Conservation (phyloP, 2,888 invertebrate species). For the Galerucella nymphaeae region DNA sequence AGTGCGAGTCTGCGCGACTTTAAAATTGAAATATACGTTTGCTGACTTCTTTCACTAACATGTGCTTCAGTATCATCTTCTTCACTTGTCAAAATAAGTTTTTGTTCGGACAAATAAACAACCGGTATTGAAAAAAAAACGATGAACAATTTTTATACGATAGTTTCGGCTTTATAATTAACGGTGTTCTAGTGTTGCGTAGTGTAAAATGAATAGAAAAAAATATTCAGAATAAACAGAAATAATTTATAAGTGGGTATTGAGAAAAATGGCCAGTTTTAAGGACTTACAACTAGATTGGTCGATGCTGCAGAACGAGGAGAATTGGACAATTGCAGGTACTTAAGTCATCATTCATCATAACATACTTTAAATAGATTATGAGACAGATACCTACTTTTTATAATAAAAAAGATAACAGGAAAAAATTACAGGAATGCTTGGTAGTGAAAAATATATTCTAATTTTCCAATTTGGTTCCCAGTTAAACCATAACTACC, state of each 20-base stretch:
- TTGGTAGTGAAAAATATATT: too few species aligned
- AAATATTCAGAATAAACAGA: background rate
- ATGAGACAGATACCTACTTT: background rate
- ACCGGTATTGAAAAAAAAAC: constrained; percentile 22
- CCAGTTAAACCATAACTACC: too few species aligned
- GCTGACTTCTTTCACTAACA: constrained; percentile 35
- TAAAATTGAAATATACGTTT: constrained; percentile 34
- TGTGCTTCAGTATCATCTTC: constrained; percentile 43
- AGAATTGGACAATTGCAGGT: constrained; percentile 74
- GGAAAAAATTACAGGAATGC: background rate
- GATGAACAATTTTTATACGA: background rate
- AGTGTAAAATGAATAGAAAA: background rate
- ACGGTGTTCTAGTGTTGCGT: background rate
- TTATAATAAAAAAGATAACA: too few species aligned
- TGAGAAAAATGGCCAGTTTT: constrained; percentile 70
- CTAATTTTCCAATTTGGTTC: too few species aligned
- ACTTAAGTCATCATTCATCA: background rate
- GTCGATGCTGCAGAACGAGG: constrained; percentile 68
- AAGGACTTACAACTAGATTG: constrained; percentile 75
- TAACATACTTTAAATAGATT: background rate
- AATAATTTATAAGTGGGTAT: background rate
- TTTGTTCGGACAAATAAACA: constrained; percentile 25
- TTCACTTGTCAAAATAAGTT: constrained; percentile 37
- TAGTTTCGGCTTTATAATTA: background rate
- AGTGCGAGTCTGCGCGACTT: constrained; percentile 45